Base-by-base conservation (phyloP, 2,113 vertebrate genomes). In the Tenrec ecaudatus region DNA sequence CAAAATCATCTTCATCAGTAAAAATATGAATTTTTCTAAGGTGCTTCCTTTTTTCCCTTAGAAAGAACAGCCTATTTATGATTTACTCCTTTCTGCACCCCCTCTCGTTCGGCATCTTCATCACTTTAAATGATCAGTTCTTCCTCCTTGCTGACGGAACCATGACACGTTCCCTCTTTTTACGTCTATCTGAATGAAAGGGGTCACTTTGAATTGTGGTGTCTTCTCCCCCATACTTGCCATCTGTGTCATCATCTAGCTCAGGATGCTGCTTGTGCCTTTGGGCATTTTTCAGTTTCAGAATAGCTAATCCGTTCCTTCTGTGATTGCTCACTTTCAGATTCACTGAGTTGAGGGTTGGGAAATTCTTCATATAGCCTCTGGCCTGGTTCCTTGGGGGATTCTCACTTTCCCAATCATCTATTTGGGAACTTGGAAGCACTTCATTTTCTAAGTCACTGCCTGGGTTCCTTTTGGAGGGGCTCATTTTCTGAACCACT, bases 1-100 rank as follows among this genome's bases (percentile, higher is more conserved):
- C 99, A 0, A 99, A 99, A 95, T 99, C 98, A 69, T 99, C 99
- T 0, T 98, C 98, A 68, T 99, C 99, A 0, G 99, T 99, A 88
- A 99, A 97, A 2, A 99, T 97, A 10, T 99, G 98, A 60, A 98
- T 99, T 97, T 97, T 98, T 99, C 97, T 99, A 99, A 43, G 94
- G 96, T 22, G 96, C 99, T 53, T 98, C 99, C 33, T 99, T 99
- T 84, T 99, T 99, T 27, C 99, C 99, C 97, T 99, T 99, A 16
- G 99, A 99, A 58, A 99, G 97, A 60, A 99, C 95, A 29, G 98
- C 98, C 78, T 98, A 98, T 98, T 99, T 99, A 95, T 99, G 98
- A 97, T 99, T 99, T n/a, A 98, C 98, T 75, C 90, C 98, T 96
- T 98, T 98, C 43, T 98, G 98, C 66, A 97, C 98, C 36, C 98